These are phyloP conservation scores for Chymomyza amoena DNA, from an alignment of 2,888 invertebrate species.

Conservation along the genomic window DNA sequence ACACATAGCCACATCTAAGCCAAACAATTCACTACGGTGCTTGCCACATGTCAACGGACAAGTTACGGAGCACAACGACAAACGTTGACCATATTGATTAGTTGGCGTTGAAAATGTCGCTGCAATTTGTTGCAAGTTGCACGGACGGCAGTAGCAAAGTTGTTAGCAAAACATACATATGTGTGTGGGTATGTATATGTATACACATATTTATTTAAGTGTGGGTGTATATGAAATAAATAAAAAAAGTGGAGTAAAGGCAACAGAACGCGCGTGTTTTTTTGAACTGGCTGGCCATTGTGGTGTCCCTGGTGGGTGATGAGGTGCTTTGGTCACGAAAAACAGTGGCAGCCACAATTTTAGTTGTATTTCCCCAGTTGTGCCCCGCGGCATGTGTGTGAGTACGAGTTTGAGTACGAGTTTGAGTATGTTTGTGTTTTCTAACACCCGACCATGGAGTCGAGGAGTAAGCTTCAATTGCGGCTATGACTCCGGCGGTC, in stretches of 20 bases:
- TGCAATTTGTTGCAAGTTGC: constrained; percentile 64
- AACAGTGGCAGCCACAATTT: constrained; percentile 27
- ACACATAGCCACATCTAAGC: neutral
- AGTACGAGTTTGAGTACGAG: neutral
- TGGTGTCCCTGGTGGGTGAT: neutral
- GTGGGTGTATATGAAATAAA: neutral
- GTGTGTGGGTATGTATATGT: neutral
- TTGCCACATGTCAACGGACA: neutral
- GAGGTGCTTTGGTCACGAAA: neutral
- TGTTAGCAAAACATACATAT: constrained; percentile 13
- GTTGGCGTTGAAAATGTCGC: constrained; percentile 64
- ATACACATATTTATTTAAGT: constrained; percentile 17
- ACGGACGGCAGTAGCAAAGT: neutral
- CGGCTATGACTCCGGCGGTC: neutral
- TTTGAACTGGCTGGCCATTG: neutral
- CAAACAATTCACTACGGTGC: neutral
- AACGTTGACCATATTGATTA: constrained; percentile 67
- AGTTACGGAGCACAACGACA: constrained; percentile 10
- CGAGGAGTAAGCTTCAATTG: neutral
- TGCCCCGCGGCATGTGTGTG: constrained; percentile 7
- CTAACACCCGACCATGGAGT: constrained; percentile 13
- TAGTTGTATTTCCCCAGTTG: constrained; percentile 45
- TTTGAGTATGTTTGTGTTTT: constrained; percentile 14
- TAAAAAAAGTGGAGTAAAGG: neutral
- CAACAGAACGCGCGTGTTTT: neutral